phyloP scores from a whole-genome alignment of 2,797 vertebrate genomes.

The Lithobates pipiens region DNA sequence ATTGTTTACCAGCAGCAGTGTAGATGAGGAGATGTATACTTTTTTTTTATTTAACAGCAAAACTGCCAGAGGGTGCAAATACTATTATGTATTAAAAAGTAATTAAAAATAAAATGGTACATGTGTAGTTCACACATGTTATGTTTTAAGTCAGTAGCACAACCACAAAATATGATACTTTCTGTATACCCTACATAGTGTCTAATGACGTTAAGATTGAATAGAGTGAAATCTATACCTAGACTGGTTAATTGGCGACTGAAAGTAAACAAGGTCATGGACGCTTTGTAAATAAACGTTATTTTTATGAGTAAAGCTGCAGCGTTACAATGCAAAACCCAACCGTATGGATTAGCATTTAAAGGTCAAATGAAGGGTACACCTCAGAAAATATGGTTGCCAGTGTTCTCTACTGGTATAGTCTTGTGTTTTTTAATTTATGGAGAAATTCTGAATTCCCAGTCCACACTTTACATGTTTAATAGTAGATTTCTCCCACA shows the following conservation, averaged over 20 bases:
- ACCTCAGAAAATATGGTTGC: neutral
- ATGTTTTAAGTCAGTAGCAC: too few species aligned
- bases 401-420: neutral
- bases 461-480: neutral
- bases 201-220: too few species aligned
- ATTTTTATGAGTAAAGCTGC: neutral
- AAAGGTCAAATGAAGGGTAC: conserved; percentile 38
- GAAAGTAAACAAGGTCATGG: neutral
- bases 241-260: neutral
- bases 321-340: neutral
- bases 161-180: too few species aligned
- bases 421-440: neutral
- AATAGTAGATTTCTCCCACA: neutral
- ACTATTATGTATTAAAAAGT: too few species aligned
- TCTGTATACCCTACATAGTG: too few species aligned
- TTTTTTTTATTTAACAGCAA: too few species aligned
- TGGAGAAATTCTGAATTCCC: neutral
- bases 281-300: neutral
- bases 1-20: too few species aligned
- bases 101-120: too few species aligned
- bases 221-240: too few species aligned
- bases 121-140: too few species aligned
- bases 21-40: too few species aligned
- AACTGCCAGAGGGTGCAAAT: too few species aligned
- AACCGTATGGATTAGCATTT: neutral